phyloP scores from a whole-genome alignment of 2,113 vertebrate genomes.

The Lichenostomus cassidix region DNA sequence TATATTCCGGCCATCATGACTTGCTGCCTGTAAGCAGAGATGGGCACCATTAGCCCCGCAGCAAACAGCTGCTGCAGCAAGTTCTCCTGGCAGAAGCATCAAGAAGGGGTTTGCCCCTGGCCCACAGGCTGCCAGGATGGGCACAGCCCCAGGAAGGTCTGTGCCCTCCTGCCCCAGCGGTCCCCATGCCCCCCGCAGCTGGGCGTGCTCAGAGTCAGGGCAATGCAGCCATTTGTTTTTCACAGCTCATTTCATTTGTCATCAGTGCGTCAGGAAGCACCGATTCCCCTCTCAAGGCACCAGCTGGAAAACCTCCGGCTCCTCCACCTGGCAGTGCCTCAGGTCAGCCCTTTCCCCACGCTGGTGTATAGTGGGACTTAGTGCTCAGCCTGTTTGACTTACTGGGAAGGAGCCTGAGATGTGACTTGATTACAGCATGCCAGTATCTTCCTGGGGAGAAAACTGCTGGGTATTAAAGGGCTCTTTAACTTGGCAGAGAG shows the following conservation, averaged over 20 bases:
- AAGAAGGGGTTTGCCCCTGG: neutral
- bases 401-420: slow-evolving; percentile 21
- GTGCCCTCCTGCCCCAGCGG: neutral
- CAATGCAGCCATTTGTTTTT: neutral
- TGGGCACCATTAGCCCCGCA: neutral
- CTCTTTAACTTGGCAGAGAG: neutral
- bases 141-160: accelerated
- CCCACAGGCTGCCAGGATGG: neutral
- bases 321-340: neutral
- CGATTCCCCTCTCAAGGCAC: neutral
- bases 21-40: neutral
- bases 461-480: slow-evolving; percentile 4
- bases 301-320: neutral
- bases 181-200: neutral
- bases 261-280: neutral
- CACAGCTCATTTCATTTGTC: neutral
- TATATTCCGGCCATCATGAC: accelerated
- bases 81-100: neutral
- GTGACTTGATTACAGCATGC: slow-evolving; percentile 38
- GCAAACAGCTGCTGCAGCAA: slow-evolving; percentile 12
- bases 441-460: slow-evolving; percentile 23
- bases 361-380: neutral
- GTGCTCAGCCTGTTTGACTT: slow-evolving; percentile 16
- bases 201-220: neutral
- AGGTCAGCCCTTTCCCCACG: neutral